A percentile compares a stretch with the other conserved stretches of the same genome.
Evolutionary conservation across 2,888 invertebrate genomes (phyloP).

Genomic region (Eulithis prunata): DNA sequence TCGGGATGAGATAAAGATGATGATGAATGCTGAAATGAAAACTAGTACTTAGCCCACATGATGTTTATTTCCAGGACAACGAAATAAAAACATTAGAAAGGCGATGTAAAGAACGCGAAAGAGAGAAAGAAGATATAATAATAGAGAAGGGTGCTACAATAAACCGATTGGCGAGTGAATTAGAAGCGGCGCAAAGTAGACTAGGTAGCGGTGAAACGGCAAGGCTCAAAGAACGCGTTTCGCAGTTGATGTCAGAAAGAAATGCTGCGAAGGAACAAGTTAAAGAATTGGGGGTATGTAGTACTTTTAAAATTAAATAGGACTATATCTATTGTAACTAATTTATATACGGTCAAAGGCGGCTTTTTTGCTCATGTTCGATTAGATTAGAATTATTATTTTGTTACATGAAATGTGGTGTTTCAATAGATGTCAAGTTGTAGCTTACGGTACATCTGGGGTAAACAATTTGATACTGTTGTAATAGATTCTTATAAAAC

Average conservation of each 20-base stretch:
- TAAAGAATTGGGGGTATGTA: constrained; percentile 77
- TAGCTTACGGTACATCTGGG: no score
- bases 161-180: constrained; percentile 84
- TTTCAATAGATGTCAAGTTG: no score
- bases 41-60: no score
- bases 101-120: constrained; percentile 83
- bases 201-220: constrained; percentile 69
- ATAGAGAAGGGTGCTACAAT: constrained; percentile 86
- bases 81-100: constrained; percentile 82
- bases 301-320: no score
- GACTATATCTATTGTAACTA: not conserved
- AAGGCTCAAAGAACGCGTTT: constrained; percentile 72
- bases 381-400: no score
- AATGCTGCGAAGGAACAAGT: constrained; percentile 80
- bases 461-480: no score
- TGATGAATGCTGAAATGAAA: no score
- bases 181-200: constrained; percentile 85
- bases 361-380: no score
- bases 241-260: constrained; percentile 76
- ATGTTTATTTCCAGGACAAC: constrained; percentile 59
- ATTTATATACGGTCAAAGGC: no score
- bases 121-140: constrained; percentile 85
- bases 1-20: no score
- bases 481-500: no score
- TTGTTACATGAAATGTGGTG: no score